These are phyloP conservation scores for Zaprionus kolodkinae DNA, from an alignment of 1,140 invertebrate genomes.

Conservation along the genomic window DNA sequence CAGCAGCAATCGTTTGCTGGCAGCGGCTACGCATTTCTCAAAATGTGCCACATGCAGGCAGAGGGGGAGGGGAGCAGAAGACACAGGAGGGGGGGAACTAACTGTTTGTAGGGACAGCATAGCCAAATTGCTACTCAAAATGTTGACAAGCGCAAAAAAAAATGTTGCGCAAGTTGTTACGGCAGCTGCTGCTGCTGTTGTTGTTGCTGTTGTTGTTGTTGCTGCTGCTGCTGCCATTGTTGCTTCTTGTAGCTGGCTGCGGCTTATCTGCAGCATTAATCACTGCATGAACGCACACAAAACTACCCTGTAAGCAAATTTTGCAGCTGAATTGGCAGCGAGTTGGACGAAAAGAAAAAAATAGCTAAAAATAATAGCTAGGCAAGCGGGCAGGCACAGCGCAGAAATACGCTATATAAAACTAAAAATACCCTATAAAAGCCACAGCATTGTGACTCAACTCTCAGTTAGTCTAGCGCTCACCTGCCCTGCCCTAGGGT, in stretches of 20 bases:
- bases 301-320: slow-evolving; percentile 1
- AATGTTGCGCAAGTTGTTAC: slow-evolving; percentile 26
- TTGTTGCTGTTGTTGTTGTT: not conserved
- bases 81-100: not conserved
- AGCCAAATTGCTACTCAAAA: slow-evolving; percentile 53
- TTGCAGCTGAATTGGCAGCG: not conserved
- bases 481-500: not conserved
- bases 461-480: not conserved
- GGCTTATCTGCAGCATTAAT: slow-evolving; percentile 6
- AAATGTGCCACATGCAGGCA: slow-evolving; percentile 38
- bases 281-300: not conserved
- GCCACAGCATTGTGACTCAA: too few species aligned
- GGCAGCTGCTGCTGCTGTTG: slow-evolving; percentile 5
- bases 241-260: not conserved
- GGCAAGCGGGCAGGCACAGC: not conserved
- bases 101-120: slow-evolving; percentile 1
- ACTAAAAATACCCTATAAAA: not conserved
- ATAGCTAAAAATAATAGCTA: too few species aligned
- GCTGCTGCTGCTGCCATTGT: not conserved
- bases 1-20: slow-evolving; percentile 42
- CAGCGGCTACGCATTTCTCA: slow-evolving; percentile 37
- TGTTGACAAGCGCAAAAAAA: slow-evolving; percentile 47
- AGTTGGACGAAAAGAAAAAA: not conserved
- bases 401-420: not conserved
- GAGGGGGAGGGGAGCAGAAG: not conserved